phyloP scores from a whole-genome alignment of 2,888 invertebrate genomes.

The Caenorhabditis parvicauda region DNA sequence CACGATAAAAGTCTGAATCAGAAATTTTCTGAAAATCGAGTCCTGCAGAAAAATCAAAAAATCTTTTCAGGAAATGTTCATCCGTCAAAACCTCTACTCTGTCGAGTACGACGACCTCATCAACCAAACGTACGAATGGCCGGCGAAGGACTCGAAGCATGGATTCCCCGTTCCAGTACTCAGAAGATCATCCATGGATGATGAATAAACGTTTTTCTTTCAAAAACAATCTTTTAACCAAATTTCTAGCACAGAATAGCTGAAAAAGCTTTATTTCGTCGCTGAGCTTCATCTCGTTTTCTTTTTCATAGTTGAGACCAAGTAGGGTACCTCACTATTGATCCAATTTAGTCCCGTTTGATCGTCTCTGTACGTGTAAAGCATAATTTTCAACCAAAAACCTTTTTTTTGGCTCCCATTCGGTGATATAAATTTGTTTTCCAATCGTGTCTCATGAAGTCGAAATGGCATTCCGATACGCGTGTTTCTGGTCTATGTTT shows the following conservation, averaged over 20 bases:
- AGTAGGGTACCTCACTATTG: neutral
- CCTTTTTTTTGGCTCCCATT: conserved; percentile 3
- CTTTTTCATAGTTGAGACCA: neutral
- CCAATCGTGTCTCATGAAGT: no score
- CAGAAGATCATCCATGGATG: conserved; percentile 58
- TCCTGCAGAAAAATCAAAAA: no score
- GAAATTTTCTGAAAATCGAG: no score
- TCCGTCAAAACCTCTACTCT: conserved; percentile 65
- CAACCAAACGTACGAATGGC: conserved; percentile 66
- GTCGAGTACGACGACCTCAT: conserved; percentile 66
- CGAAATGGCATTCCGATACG: no score
- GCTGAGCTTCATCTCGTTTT: neutral
- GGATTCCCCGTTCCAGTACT: conserved; percentile 59
- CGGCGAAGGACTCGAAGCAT: conserved; percentile 59
- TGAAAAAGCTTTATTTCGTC: conserved; percentile 1
- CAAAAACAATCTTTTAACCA: neutral
- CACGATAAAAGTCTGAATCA: neutral
- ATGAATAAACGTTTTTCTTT: conserved; percentile 32
- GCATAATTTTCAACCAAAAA: conserved; percentile 14
- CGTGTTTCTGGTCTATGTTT: neutral
- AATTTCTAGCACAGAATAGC: neutral
- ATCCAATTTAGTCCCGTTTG: neutral
- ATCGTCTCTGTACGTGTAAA: conserved; percentile 24
- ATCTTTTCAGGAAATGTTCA: conserved; percentile 63
- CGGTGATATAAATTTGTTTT: neutral